phyloP scores from a whole-genome alignment of 2,113 vertebrate genomes.

The Lagenorhynchus albirostris region DNA sequence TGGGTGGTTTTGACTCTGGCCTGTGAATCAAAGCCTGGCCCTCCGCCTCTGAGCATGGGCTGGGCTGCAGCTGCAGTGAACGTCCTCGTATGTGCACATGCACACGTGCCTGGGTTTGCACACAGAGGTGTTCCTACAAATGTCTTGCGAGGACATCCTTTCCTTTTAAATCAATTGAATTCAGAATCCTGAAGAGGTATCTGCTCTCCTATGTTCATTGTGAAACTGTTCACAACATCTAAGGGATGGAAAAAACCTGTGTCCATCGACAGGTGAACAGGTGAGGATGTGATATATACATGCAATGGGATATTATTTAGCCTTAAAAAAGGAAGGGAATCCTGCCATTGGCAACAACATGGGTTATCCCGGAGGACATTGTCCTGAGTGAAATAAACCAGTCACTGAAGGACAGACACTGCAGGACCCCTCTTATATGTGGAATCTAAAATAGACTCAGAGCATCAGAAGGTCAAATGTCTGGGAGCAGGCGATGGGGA shows the following conservation, averaged over 20 bases:
- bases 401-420: fast-evolving
- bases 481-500: fast-evolving
- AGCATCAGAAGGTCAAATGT: not conserved
- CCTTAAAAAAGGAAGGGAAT: not conserved
- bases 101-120: too few relatives aligned
- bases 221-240: not conserved
- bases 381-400: not conserved
- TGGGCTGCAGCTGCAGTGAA: fast-evolving
- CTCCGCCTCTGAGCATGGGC: not conserved
- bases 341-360: not conserved
- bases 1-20: not conserved
- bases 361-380: not conserved
- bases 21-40: not conserved
- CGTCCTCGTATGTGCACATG: fast-evolving
- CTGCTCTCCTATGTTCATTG: not conserved
- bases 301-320: not conserved
- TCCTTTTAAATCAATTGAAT: not conserved
- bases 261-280: not conserved
- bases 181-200: not conserved
- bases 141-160: too few relatives aligned
- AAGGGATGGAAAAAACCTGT: not conserved
- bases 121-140: not conserved
- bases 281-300: not conserved
- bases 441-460: not conserved
- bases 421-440: not conserved